Conservation (phyloP, 2,797 vertebrate species). For the Antrozous pallidus region DNA sequence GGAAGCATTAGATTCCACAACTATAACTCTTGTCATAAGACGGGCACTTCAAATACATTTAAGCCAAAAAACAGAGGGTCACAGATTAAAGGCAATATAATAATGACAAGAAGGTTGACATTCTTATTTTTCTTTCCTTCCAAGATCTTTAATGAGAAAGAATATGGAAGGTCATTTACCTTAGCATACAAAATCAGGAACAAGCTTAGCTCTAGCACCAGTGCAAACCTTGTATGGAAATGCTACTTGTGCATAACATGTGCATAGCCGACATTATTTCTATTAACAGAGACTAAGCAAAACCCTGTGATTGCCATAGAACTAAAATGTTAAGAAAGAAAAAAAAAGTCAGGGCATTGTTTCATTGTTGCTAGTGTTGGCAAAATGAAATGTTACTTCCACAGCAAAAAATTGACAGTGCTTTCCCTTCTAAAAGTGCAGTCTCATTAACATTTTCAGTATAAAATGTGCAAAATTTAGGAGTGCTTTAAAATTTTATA, state of each 20-base stretch:
- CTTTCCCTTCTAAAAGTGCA: slow-evolving; percentile 50
- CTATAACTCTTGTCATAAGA: background rate
- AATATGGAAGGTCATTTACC: slow-evolving; percentile 52
- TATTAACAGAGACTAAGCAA: slow-evolving; percentile 50
- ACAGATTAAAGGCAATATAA: slow-evolving; percentile 55
- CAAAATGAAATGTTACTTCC: slow-evolving; percentile 62
- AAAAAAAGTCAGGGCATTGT: slow-evolving; percentile 31
- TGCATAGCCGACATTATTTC: slow-evolving; percentile 27
- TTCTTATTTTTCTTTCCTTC: slow-evolving; percentile 30
- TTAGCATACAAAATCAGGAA: slow-evolving; percentile 43
- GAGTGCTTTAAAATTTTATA: slow-evolving; percentile 7
- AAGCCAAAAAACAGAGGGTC: slow-evolving; percentile 42
- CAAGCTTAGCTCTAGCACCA: slow-evolving; percentile 32
- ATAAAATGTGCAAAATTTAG: slow-evolving; percentile 21
- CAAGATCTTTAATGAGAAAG: slow-evolving; percentile 58
- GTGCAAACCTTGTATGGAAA: slow-evolving; percentile 35
- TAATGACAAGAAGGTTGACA: slow-evolving; percentile 16
- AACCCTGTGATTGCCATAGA: slow-evolving; percentile 9
- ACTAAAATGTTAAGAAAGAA: slow-evolving; percentile 55
- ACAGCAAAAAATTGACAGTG: slow-evolving; percentile 59
- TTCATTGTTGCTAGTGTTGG: slow-evolving; percentile 58
- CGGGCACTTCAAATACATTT: slow-evolving; percentile 50
- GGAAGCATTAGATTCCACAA: background rate
- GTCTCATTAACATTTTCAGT: slow-evolving; percentile 58
- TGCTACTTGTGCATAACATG: slow-evolving; percentile 39